Conservation (phyloP, 2,113 vertebrate species). For the Pituophis catenifer region DNA sequence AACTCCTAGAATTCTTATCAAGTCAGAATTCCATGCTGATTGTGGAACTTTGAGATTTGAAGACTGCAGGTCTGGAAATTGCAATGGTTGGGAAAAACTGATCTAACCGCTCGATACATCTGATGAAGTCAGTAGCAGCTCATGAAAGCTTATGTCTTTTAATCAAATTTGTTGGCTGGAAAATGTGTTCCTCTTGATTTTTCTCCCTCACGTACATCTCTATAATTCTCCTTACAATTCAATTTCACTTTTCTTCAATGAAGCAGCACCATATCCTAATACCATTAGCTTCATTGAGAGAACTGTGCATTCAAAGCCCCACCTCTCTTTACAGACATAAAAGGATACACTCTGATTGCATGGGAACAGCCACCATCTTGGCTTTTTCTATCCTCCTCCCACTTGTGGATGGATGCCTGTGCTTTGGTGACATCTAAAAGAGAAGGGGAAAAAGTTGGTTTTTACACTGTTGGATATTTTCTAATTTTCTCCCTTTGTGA, state of each 20-base stretch:
- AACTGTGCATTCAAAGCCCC: neutral
- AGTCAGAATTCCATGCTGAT: neutral
- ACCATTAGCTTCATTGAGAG: neutral
- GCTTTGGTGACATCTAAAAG: neutral
- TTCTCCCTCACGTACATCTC: neutral
- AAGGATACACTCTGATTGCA: neutral
- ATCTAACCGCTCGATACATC: neutral
- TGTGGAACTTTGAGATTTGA: neutral
- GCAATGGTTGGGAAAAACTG: neutral
- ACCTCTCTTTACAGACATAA: neutral
- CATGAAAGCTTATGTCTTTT: neutral
- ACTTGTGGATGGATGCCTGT: neutral
- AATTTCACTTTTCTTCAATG: neutral
- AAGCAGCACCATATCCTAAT: neutral
- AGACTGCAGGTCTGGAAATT: neutral
- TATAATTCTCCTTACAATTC: neutral
- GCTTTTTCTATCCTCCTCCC: neutral
- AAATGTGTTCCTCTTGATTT: neutral
- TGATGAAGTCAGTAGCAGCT: neutral
- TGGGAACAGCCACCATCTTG: neutral
- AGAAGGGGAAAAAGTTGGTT: neutral
- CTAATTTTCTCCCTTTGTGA: neutral
- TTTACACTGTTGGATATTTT: neutral
- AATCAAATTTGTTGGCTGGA: neutral
- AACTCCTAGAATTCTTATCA: neutral